phyloP scores from a whole-genome alignment of 2,797 vertebrate genomes.

The Tenualosa ilisha region DNA sequence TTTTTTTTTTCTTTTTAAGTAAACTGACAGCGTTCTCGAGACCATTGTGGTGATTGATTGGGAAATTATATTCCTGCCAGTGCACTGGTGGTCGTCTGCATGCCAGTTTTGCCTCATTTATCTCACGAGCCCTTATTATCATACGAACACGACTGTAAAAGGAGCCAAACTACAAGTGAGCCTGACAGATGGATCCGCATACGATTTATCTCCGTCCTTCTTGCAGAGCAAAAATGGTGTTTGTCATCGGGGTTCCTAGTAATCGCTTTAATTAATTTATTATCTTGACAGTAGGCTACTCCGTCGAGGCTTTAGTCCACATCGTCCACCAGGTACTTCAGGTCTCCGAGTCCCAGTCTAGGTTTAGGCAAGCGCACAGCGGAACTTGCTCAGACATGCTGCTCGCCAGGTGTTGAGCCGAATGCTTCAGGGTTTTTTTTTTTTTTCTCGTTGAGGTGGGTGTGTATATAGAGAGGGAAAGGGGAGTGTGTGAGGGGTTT shows the following conservation, averaged over 20 bases:
- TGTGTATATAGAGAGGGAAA: background rate
- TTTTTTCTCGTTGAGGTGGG: background rate
- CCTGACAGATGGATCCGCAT: conserved; percentile 30
- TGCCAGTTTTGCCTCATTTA: conserved; percentile 68
- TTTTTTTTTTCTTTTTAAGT: background rate
- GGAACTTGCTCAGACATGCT: conserved; percentile 35
- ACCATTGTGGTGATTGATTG: conserved; percentile 9
- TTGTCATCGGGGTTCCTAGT: conserved; percentile 35
- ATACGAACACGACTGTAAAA: conserved; percentile 24
- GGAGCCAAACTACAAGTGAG: background rate
- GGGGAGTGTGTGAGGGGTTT: conserved; percentile 23
- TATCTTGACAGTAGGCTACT: conserved; percentile 29
- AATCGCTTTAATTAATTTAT: conserved; percentile 37
- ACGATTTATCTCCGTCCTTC: conserved; percentile 35
- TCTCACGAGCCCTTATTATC: conserved; percentile 61
- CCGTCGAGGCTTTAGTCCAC: background rate
- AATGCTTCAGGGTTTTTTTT: conserved; percentile 31
- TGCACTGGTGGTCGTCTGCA: conserved; percentile 36
- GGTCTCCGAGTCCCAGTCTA: conserved; percentile 7
- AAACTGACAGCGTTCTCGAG: background rate
- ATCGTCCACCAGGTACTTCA: background rate
- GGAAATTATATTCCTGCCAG: conserved; percentile 15
- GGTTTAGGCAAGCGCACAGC: background rate
- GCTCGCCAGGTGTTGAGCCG: conserved; percentile 37
- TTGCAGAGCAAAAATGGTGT: conserved; percentile 28